Percentiles rank a stretch among this genome's conserved stretches.
Conservation (phyloP, 1,140 invertebrate genomes). For the Metaphire vulgaris region DNA sequence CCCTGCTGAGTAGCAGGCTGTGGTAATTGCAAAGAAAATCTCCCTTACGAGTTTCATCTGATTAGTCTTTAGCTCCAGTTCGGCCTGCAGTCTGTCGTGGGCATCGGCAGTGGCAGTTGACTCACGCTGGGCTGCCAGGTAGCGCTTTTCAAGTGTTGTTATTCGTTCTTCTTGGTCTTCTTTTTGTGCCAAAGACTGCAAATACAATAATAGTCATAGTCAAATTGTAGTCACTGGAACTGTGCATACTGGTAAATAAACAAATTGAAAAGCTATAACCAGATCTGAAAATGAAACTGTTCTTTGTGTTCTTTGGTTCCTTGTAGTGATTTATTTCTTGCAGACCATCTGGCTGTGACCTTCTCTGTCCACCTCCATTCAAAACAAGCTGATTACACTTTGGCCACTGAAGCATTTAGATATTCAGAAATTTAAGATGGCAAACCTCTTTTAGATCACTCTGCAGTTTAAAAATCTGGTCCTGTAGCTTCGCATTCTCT, state of each 20-base stretch:
- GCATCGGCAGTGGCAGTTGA: background rate
- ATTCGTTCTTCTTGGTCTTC: conserved; percentile 22
- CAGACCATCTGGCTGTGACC: too few relatives aligned
- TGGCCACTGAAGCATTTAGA: too few relatives aligned
- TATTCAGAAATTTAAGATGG: too few relatives aligned
- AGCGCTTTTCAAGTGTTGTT: conserved; percentile 17
- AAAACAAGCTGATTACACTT: too few relatives aligned
- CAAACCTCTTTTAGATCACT: background rate
- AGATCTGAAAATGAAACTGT: too few relatives aligned
- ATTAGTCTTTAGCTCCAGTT: conserved; percentile 10
- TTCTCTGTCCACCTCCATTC: too few relatives aligned
- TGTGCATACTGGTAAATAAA: too few relatives aligned
- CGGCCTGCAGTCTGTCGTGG: conserved; percentile 3
- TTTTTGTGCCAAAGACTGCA: conserved; percentile 17
- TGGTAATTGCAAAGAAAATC: background rate
- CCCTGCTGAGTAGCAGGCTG: background rate
- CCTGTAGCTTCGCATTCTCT: background rate
- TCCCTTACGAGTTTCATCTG: conserved; percentile 6
- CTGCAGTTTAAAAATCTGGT: background rate
- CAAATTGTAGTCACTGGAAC: too few relatives aligned
- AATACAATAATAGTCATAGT: too few relatives aligned
- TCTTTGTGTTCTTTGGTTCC: too few relatives aligned
- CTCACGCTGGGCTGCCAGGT: conserved; percentile 6
- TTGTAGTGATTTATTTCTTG: too few relatives aligned
- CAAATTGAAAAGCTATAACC: too few relatives aligned